A percentile compares a stretch with the other conserved stretches of the same genome.
These are phyloP conservation scores for Allolobophora icterica DNA, from an alignment of 2,888 invertebrate genomes.

Conservation along the genomic window DNA sequence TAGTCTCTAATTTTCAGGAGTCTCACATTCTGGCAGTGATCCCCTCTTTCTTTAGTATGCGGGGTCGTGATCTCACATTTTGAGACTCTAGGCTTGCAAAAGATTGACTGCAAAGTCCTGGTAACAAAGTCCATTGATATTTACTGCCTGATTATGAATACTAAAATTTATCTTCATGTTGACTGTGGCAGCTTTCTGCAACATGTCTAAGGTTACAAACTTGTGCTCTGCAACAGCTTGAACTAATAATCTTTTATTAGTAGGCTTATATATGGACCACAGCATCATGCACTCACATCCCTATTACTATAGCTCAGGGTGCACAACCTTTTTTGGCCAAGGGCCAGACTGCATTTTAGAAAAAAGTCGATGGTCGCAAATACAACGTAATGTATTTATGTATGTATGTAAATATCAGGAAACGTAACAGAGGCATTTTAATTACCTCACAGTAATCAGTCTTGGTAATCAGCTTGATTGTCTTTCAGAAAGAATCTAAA, in stretches of 20 bases:
- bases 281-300: not conserved
- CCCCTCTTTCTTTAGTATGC: not conserved
- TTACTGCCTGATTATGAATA: not conserved
- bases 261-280: not conserved
- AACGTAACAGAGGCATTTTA: too few species aligned
- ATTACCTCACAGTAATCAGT: too few species aligned
- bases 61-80: not conserved
- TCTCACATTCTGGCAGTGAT: not conserved
- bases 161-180: not conserved
- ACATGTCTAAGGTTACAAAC: not conserved
- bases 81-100: not conserved
- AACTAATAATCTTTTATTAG: not conserved
- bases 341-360: too few species aligned
- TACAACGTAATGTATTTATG: too few species aligned
- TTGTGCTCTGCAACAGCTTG: not conserved
- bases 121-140: not conserved
- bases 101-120: not conserved
- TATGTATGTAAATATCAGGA: too few species aligned
- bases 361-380: too few species aligned
- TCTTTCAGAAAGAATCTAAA: too few species aligned
- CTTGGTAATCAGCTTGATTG: too few species aligned
- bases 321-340: too few species aligned
- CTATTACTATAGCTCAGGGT: too few species aligned
- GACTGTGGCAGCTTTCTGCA: not conserved
- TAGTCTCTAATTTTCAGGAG: too few species aligned